These are phyloP conservation scores for Fragum fragum DNA, from an alignment of 2,888 invertebrate genomes.

Conservation along the genomic window DNA sequence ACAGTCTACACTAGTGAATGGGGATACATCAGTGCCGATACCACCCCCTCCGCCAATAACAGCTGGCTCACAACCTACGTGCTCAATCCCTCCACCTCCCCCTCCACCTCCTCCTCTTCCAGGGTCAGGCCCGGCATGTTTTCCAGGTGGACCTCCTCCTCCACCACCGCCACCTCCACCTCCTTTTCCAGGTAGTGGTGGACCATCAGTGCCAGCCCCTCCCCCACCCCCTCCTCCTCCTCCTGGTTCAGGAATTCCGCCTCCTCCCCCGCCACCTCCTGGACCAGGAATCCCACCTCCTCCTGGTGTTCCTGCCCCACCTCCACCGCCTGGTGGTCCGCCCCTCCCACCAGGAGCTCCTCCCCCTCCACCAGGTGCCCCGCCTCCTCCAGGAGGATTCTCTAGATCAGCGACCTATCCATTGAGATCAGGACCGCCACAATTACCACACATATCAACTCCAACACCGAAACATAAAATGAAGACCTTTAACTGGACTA, in stretches of 20 bases:
- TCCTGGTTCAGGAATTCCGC: conserved; percentile 75
- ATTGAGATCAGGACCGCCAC: conserved; percentile 52
- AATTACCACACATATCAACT: conserved; percentile 87
- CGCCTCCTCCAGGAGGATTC: conserved; percentile 45
- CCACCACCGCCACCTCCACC: conserved; percentile 70
- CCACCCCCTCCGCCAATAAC: conserved; percentile 78
- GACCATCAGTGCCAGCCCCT: conserved; percentile 61
- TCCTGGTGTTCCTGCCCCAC: conserved; percentile 81
- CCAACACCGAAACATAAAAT: conserved; percentile 98
- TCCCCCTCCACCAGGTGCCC: conserved; percentile 78
- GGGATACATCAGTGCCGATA: neutral
- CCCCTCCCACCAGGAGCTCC: conserved; percentile 61
- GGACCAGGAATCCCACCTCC: conserved; percentile 81
- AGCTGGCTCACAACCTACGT: conserved; percentile 85
- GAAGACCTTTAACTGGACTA: conserved; percentile 99
- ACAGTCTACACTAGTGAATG: neutral
- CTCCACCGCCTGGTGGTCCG: conserved; percentile 72
- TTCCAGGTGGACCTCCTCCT: conserved; percentile 8
- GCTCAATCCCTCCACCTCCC: conserved; percentile 78
- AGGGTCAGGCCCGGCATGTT: conserved; percentile 71
- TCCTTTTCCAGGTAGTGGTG: conserved; percentile 73
- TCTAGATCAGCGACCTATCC: conserved; percentile 49
- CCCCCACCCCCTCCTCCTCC: conserved; percentile 76
- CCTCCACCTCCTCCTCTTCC: conserved; percentile 79
- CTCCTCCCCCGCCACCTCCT: conserved; percentile 55